A percentile compares a stretch with the other conserved stretches of the same genome.
These are phyloP conservation scores for Rhopalosiphum padi DNA, from an alignment of 1,140 invertebrate genomes.

Conservation along the genomic window DNA sequence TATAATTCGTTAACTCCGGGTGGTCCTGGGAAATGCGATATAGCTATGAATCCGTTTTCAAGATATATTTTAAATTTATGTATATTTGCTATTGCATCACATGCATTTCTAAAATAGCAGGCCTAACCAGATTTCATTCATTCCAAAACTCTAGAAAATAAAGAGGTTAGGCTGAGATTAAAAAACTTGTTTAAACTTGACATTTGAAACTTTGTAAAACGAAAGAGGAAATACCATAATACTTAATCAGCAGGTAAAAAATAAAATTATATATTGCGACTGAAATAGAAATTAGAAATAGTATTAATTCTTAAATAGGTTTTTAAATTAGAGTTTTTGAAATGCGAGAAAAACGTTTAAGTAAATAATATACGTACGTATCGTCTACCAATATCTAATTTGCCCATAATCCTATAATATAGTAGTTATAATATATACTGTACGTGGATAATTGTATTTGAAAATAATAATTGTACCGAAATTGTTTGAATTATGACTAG, in stretches of 20 bases:
- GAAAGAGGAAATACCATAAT: not conserved
- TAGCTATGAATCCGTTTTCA: not conserved
- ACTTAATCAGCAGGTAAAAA: not conserved
- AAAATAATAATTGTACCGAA: not conserved
- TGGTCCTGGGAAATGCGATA: conserved; percentile 1
- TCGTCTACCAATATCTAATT: not conserved
- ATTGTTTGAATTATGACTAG: not conserved
- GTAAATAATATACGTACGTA: not conserved
- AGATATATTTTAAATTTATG: conserved; percentile 34
- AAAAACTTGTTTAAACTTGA: conserved; percentile 6
- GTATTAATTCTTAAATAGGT: not conserved
- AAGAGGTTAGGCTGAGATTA: not conserved
- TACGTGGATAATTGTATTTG: not conserved
- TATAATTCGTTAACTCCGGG: conserved; percentile 4
- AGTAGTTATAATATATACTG: too few relatives aligned
- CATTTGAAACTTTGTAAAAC: not conserved
- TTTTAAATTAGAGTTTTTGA: not conserved
- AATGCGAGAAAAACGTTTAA: not conserved
- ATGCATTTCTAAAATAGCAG: not conserved
- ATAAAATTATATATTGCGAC: not conserved
- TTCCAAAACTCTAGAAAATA: conserved; percentile 19
- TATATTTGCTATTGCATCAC: conserved; percentile 4
- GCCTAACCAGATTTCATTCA: conserved; percentile 37
- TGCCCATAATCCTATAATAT: not conserved
- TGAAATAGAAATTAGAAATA: not conserved